These are phyloP conservation scores for Agrotis puta DNA, from an alignment of 2,888 invertebrate species.

Conservation along the genomic window DNA sequence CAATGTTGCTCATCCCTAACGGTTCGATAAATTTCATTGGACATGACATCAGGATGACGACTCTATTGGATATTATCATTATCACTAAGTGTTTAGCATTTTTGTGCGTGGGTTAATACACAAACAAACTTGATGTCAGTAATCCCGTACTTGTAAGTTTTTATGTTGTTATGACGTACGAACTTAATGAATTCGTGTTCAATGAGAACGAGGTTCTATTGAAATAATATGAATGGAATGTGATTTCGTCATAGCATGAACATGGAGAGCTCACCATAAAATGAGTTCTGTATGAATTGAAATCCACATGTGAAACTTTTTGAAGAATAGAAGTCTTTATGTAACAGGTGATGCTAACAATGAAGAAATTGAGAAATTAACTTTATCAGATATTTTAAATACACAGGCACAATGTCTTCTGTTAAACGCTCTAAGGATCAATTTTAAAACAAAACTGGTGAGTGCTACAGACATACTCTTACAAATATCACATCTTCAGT, in stretches of 20 bases:
- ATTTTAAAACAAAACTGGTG: not conserved
- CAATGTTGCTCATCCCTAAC: conserved; percentile 56
- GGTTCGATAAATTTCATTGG: conserved; percentile 50
- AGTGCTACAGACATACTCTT: not conserved
- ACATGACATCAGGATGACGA: conserved; percentile 58
- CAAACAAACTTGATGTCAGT: conserved; percentile 37
- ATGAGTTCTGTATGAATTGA: not conserved
- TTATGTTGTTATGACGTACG: conserved; percentile 30
- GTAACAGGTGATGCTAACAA: not conserved
- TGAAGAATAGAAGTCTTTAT: not conserved
- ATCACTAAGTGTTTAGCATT: conserved; percentile 36
- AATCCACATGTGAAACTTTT: not conserved
- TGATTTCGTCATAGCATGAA: not conserved
- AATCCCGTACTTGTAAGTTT: conserved; percentile 34
- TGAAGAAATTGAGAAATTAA: not conserved
- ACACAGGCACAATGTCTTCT: not conserved
- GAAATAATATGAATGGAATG: not conserved
- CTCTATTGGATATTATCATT: conserved; percentile 57
- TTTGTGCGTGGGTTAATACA: conserved; percentile 41
- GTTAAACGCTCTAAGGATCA: not conserved
- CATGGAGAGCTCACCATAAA: not conserved
- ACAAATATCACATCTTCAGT: too few species aligned
- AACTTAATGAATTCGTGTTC: not conserved
- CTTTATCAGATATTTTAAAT: not conserved
- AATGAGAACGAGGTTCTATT: conserved; percentile 22